Conservation (phyloP, 1,140 invertebrate genomes). For the Lethrus apterus region DNA sequence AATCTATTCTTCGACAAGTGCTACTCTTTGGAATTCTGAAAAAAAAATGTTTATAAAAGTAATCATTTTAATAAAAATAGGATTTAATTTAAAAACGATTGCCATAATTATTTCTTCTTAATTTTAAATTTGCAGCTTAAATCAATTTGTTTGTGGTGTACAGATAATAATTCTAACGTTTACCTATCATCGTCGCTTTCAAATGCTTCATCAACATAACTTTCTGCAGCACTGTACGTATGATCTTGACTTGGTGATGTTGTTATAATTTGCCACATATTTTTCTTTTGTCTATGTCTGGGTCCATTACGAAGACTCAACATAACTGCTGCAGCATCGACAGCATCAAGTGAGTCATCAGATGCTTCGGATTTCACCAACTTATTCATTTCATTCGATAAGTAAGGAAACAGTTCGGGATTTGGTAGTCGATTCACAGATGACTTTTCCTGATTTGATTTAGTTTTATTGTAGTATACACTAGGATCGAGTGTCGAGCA, state of each 20-base stretch:
- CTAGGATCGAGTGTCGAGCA: slow-evolving; percentile 48
- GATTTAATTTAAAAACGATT: too few species aligned
- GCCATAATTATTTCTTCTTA: too few species aligned
- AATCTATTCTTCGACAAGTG: slow-evolving; percentile 34
- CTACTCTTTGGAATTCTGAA: slow-evolving; percentile 25
- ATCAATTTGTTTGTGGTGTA: too few species aligned
- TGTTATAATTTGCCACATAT: slow-evolving; percentile 55
- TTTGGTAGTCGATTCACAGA: slow-evolving; percentile 47
- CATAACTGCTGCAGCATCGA: slow-evolving; percentile 76
- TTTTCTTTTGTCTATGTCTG: slow-evolving; percentile 39
- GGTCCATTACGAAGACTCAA: slow-evolving; percentile 68
- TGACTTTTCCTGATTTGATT: slow-evolving; percentile 31
- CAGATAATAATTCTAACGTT: slow-evolving; percentile 16
- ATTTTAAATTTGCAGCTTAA: too few species aligned
- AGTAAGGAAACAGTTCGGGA: slow-evolving; percentile 70
- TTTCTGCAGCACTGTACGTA: slow-evolving; percentile 57
- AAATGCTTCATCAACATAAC: slow-evolving; percentile 43
- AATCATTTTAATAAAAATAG: slow-evolving; percentile 5
- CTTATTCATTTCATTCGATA: slow-evolving; percentile 45
- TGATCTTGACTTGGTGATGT: slow-evolving; percentile 72
- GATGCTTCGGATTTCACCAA: slow-evolving; percentile 28
- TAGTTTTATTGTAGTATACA: slow-evolving; percentile 29
- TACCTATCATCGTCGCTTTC: slow-evolving; percentile 48
- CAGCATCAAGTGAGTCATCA: slow-evolving; percentile 56
- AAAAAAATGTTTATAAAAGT: slow-evolving; percentile 3